These are phyloP conservation scores for Drosophila stalkeri DNA, from an alignment of 2,888 invertebrate genomes.

Conservation along the genomic window DNA sequence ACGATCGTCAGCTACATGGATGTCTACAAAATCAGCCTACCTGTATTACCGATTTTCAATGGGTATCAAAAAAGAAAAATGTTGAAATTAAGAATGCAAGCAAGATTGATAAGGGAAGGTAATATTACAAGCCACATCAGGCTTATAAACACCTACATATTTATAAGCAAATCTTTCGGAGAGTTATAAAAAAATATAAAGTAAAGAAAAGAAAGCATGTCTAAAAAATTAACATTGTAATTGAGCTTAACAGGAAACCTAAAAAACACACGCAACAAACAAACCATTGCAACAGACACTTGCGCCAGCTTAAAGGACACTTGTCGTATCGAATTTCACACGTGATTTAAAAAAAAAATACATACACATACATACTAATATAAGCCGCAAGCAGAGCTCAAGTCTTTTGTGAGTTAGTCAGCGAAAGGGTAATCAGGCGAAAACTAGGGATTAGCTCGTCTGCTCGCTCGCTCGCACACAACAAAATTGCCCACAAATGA, in stretches of 20 bases:
- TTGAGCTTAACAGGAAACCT: slow-evolving; percentile 85
- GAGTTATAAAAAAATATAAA: slow-evolving; percentile 31
- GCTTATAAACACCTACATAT: slow-evolving; percentile 9
- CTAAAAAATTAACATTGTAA: slow-evolving; percentile 80
- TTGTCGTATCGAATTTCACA: slow-evolving; percentile 74
- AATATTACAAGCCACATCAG: slow-evolving; percentile 24
- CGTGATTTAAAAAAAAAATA: slow-evolving; percentile 70
- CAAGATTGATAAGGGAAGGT: slow-evolving; percentile 16
- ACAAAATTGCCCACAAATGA: slow-evolving; percentile 19
- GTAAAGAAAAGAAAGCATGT: slow-evolving; percentile 33
- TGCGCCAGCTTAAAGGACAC: slow-evolving; percentile 66
- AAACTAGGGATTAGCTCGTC: slow-evolving; percentile 64
- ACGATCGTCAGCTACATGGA: background rate
- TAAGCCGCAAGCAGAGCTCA: slow-evolving; percentile 59
- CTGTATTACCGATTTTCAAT: background rate
- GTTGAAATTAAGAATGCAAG: slow-evolving; percentile 26
- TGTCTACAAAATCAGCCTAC: background rate
- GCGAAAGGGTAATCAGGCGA: slow-evolving; percentile 73
- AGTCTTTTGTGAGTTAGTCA: slow-evolving; percentile 53
- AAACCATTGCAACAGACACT: slow-evolving; percentile 44
- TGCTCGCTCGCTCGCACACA: background rate
- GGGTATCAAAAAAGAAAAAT: slow-evolving; percentile 61
- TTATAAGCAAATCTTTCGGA: slow-evolving; percentile 16
- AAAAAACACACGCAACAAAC: slow-evolving; percentile 79
- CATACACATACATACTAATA: background rate